These are phyloP conservation scores for Ammodramus savannarum DNA, from an alignment of 2,113 vertebrate species.

Conservation along the genomic window DNA sequence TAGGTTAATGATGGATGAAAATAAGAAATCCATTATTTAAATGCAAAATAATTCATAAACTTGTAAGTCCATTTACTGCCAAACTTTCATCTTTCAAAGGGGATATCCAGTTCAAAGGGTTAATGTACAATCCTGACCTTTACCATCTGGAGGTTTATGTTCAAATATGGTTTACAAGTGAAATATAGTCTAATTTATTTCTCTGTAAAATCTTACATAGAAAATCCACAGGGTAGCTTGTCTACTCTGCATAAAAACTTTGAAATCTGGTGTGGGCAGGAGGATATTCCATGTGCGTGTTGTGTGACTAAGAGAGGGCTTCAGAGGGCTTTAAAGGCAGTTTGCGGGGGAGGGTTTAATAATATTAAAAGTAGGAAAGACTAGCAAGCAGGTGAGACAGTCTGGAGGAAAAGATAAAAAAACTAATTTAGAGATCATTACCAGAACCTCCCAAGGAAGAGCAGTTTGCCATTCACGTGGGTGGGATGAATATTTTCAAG, in stretches of 20 bases:
- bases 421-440: background rate
- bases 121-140: conserved; percentile 48
- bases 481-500: background rate
- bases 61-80: conserved; percentile 49
- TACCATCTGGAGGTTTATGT: conserved; percentile 15
- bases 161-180: conserved; percentile 14
- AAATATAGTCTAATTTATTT: conserved; percentile 42
- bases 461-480: background rate
- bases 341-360: background rate
- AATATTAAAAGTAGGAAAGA: background rate
- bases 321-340: background rate
- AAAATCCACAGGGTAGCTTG: background rate
- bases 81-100: conserved; percentile 62
- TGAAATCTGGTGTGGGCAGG: background rate
- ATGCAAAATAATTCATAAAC: conserved; percentile 66
- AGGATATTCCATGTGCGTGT: background rate
- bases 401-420: background rate
- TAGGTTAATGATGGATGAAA: conserved; percentile 71
- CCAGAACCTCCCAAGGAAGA: background rate
- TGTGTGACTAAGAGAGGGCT: background rate
- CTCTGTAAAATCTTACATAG: background rate
- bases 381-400: background rate
- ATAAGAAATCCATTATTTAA: conserved; percentile 63
- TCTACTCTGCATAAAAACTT: background rate
- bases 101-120: conserved; percentile 28